Conservation (phyloP, 2,797 vertebrate genomes). For the Muscicapa comitata region DNA sequence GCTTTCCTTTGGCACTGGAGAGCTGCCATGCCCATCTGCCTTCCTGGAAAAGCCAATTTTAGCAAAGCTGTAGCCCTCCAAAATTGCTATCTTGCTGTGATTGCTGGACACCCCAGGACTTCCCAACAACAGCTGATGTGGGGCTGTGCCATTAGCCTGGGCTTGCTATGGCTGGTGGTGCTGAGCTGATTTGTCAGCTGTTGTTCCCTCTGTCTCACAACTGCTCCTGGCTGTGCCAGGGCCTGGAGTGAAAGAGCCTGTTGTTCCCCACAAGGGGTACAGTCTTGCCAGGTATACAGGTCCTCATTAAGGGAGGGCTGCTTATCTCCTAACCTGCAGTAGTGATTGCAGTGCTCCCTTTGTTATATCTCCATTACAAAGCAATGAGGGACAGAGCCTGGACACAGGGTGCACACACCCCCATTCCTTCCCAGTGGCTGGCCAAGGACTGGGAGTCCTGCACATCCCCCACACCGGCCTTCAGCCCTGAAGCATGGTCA, state of each 20-base stretch:
- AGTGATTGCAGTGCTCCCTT: background rate
- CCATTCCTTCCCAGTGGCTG: background rate
- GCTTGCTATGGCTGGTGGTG: background rate
- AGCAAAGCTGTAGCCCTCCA: background rate
- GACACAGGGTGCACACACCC: rapidly evolving
- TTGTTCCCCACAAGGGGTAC: background rate
- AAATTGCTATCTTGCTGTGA: background rate
- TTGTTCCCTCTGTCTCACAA: background rate
- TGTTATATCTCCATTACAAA: background rate
- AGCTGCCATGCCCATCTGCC: background rate
- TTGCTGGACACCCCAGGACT: background rate
- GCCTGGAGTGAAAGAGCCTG: background rate
- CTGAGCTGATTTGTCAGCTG: background rate
- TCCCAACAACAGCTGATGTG: background rate
- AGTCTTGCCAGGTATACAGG: slow-evolving; percentile 6
- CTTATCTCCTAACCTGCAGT: background rate
- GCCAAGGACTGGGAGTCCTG: background rate
- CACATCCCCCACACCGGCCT: background rate
- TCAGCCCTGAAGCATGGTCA: background rate
- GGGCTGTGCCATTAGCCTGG: background rate
- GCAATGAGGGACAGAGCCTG: background rate
- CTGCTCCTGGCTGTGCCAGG: background rate
- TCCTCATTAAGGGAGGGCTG: slow-evolving; percentile 1
- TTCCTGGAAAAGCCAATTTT: background rate
- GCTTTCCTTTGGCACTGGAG: background rate